Conservation (phyloP, 2,113 vertebrate genomes). For the Chaetorhynchus papuensis region DNA sequence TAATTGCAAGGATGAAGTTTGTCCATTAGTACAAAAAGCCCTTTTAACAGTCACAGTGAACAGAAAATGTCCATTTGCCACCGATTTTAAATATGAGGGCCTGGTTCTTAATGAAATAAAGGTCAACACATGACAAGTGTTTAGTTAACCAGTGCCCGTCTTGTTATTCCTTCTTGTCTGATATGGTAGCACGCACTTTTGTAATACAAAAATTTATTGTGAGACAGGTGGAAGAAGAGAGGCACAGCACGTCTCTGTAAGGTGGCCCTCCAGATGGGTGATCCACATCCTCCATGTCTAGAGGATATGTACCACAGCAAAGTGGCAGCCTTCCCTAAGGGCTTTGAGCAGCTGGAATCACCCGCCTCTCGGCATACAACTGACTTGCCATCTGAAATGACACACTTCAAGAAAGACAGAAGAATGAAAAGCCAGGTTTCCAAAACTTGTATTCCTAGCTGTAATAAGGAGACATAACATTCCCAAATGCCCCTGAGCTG, state of each 20-base stretch:
- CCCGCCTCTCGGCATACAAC: not conserved
- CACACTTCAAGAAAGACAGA: not conserved
- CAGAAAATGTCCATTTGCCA: not conserved
- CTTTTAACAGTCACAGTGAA: not conserved
- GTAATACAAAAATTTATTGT: not conserved
- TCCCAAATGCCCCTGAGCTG: not conserved
- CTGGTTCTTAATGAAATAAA: not conserved
- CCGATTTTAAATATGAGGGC: not conserved
- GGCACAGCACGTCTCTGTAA: rapidly evolving
- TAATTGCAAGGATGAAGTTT: not conserved
- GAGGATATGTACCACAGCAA: not conserved
- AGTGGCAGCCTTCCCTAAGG: rapidly evolving
- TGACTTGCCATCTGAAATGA: not conserved
- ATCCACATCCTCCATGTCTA: not conserved
- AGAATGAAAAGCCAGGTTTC: not conserved
- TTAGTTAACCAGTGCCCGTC: not conserved
- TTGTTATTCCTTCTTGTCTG: not conserved
- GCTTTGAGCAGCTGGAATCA: not conserved
- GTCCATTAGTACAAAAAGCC: not conserved
- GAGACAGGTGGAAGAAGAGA: not conserved
- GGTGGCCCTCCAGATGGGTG: not conserved
- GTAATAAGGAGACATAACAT: not conserved
- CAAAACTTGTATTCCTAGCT: not conserved
- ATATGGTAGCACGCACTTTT: not conserved
- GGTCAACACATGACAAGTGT: not conserved